A percentile compares a stretch with the other conserved stretches of the same genome.
Evolutionary conservation across 2,113 vertebrate genomes (phyloP).

Genomic region (Indicator indicator): DNA sequence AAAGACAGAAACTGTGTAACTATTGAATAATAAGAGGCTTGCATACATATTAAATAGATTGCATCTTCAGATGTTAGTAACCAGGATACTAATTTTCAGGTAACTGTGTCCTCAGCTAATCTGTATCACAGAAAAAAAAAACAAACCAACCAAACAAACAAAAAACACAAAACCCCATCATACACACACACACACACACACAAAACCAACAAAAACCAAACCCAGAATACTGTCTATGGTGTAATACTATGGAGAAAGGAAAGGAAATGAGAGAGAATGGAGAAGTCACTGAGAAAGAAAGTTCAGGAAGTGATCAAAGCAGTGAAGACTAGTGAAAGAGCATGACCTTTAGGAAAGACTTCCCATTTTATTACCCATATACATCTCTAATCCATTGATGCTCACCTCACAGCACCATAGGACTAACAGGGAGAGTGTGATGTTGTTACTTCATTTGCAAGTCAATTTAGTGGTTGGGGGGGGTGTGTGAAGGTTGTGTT

Average conservation of each 20-base stretch:
- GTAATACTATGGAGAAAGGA: neutral
- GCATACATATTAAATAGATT: neutral
- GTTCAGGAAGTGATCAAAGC: neutral
- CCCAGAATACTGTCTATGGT: neutral
- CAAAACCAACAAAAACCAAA: neutral
- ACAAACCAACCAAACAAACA: neutral
- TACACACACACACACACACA: too few species aligned
- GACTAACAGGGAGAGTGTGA: neutral
- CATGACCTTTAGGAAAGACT: neutral
- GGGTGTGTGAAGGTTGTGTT: neutral
- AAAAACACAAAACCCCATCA: too few species aligned
- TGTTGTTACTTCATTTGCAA: neutral
- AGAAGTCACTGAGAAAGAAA: neutral
- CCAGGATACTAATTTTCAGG: neutral
- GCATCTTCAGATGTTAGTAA: neutral
- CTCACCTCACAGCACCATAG: neutral
- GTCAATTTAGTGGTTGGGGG: neutral
- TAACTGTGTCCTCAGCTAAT: neutral
- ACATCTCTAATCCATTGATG: neutral
- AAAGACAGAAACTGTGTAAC: neutral
- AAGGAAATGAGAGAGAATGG: neutral
- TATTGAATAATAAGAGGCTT: neutral
- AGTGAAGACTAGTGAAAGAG: neutral
- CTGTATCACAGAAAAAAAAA: neutral
- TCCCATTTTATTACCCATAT: neutral